These are phyloP conservation scores for Casuarius casuarius DNA, from an alignment of 2,113 vertebrate species.

Conservation along the genomic window DNA sequence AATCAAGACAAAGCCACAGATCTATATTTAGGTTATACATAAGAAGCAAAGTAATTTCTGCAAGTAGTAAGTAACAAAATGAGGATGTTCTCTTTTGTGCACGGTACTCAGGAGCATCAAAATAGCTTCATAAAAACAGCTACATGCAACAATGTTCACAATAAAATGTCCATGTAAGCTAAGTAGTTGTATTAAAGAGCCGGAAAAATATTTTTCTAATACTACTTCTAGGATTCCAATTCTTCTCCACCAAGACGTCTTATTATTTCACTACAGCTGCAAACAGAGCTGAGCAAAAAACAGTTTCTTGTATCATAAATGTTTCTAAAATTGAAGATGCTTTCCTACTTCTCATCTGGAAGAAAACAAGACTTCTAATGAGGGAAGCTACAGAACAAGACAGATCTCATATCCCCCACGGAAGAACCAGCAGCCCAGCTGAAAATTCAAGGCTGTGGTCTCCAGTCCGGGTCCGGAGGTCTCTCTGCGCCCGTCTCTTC, in stretches of 20 bases:
- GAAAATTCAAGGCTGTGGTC: background rate
- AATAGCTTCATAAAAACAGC: slow-evolving; percentile 13
- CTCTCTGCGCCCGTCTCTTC: background rate
- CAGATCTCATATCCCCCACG: background rate
- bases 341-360: background rate
- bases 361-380: background rate
- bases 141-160: background rate
- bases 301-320: background rate
- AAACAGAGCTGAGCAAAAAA: background rate
- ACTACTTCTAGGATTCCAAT: background rate
- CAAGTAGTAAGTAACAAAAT: slow-evolving; percentile 16
- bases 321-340: background rate
- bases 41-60: background rate
- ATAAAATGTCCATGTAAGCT: background rate
- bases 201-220: slow-evolving; percentile 20
- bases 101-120: background rate
- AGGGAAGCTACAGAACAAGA: background rate
- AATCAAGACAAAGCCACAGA: slow-evolving; percentile 1
- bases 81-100: background rate
- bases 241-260: background rate
- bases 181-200: background rate
- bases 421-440: background rate
- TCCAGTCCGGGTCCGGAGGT: background rate
- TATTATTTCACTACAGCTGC: background rate
- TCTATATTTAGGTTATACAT: background rate